These are phyloP conservation scores for Myathropa florea DNA, from an alignment of 2,888 invertebrate species.

Conservation along the genomic window DNA sequence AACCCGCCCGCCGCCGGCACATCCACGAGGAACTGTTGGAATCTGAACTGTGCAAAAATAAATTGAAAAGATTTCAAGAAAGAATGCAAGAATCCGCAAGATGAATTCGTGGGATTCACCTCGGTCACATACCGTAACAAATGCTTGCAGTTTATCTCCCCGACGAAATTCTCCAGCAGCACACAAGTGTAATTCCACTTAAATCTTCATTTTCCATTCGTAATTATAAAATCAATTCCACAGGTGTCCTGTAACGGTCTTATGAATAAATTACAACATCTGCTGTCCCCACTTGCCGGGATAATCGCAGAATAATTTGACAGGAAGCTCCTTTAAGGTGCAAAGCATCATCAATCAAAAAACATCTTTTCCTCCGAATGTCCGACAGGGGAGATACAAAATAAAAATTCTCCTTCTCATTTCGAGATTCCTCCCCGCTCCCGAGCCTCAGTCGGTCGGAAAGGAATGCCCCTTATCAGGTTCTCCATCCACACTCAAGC, in stretches of 20 bases:
- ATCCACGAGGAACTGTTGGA: neutral
- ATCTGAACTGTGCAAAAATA: conserved; percentile 6
- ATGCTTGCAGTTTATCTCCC: conserved; percentile 10
- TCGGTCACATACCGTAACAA: conserved; percentile 2
- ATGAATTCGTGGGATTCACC: conserved; percentile 5
- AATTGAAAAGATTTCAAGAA: conserved; percentile 23
- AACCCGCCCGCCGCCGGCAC: neutral
- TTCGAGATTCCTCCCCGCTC: neutral
- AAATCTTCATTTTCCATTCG: conserved; percentile 6
- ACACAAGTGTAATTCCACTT: conserved; percentile 20
- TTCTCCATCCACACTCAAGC: conserved; percentile 3
- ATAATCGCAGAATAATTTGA: conserved; percentile 24
- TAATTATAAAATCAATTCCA: conserved; percentile 30
- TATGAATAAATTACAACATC: conserved; percentile 48
- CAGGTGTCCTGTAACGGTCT: conserved; percentile 17
- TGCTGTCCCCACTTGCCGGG: conserved; percentile 3
- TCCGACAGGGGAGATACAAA: neutral
- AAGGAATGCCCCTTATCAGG: neutral
- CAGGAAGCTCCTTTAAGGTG: conserved; percentile 8
- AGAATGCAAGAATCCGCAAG: neutral
- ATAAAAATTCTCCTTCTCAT: conserved; percentile 6
- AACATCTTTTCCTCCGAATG: conserved; percentile 9
- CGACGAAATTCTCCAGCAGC: neutral
- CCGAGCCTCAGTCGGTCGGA: neutral
- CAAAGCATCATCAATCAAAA: conserved; percentile 50